A percentile compares a stretch with the other conserved stretches of the same genome.
phyloP scores from a whole-genome alignment of 2,113 vertebrate species.

The Dolichotis patagonum region DNA sequence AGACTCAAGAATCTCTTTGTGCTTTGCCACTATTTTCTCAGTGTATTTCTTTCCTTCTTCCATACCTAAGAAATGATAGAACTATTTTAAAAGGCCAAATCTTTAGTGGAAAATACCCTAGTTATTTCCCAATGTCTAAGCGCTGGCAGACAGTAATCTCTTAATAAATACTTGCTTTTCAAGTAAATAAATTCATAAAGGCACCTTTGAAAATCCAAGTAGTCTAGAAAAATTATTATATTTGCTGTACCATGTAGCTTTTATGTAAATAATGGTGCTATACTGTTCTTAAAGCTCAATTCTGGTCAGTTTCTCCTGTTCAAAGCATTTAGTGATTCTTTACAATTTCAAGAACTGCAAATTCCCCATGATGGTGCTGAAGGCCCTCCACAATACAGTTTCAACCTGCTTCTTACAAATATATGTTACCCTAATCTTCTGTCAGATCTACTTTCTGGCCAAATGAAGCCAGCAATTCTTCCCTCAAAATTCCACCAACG shows the following conservation, averaged over 20 bases:
- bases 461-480: not conserved
- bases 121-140: not conserved
- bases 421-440: not conserved
- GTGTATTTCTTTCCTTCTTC: conserved; percentile 92
- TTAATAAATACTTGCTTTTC: not conserved
- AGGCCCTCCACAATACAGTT: not conserved
- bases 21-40: conserved; percentile 90
- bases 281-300: conserved; percentile 20
- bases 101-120: not conserved
- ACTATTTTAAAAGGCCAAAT: conserved; percentile 36
- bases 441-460: not conserved
- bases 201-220: not conserved
- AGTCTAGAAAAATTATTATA: not conserved
- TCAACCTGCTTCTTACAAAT: not conserved
- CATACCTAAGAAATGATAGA: conserved; percentile 85
- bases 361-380: not conserved
- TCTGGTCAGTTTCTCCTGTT: not conserved
- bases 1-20: conserved; percentile 91
- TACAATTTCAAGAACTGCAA: not conserved
- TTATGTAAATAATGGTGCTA: not conserved
- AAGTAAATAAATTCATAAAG: conserved; percentile 1
- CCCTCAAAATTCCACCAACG: not conserved
- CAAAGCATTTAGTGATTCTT: not conserved
- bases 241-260: not conserved
- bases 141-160: not conserved